A percentile compares a stretch with the other conserved stretches of the same genome.
These are phyloP conservation scores for Heliangelus exortis DNA, from an alignment of 2,797 vertebrate species.

Conservation along the genomic window DNA sequence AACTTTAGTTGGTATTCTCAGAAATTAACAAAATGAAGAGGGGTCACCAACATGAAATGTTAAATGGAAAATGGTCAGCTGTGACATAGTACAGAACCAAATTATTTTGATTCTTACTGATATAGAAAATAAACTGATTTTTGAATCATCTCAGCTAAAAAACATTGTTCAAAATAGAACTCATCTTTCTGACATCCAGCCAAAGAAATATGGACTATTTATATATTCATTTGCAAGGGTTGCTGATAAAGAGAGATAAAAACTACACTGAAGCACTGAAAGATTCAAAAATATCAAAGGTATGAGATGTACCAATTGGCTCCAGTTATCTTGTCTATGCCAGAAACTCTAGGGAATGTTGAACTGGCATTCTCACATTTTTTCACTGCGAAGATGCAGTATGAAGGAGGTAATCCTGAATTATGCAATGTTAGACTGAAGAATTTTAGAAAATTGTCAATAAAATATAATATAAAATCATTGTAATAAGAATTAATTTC, in stretches of 20 bases:
- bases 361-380: constrained; percentile 19
- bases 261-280: neutral
- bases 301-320: neutral
- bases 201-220: constrained; percentile 40
- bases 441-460: neutral
- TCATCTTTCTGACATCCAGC: neutral
- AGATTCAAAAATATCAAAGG: constrained; percentile 19
- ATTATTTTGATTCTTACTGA: neutral
- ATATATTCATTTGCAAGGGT: constrained; percentile 15
- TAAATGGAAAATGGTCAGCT: neutral
- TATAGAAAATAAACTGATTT: constrained; percentile 3
- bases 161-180: neutral
- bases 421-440: neutral
- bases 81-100: neutral
- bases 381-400: neutral
- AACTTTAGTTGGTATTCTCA: neutral
- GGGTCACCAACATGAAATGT: neutral
- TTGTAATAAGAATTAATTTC: neutral
- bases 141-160: neutral
- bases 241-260: constrained; percentile 37
- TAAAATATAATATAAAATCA: neutral
- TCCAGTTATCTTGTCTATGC: neutral
- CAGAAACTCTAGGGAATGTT: neutral
- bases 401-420: neutral
- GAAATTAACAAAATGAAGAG: neutral